These are phyloP conservation scores for Ichneumon xanthorius DNA, from an alignment of 2,888 invertebrate species.

Conservation along the genomic window DNA sequence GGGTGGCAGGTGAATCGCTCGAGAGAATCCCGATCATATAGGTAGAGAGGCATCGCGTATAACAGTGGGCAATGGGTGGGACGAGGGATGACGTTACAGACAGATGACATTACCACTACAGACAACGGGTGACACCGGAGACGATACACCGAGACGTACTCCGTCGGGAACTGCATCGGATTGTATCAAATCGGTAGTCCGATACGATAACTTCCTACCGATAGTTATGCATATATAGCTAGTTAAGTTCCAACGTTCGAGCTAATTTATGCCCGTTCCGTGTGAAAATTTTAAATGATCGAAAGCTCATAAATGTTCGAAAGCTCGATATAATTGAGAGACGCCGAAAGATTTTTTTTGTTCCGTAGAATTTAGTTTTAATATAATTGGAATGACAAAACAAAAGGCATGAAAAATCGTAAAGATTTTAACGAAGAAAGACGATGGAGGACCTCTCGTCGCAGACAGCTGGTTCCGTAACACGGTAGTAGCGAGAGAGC, in stretches of 20 bases:
- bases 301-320: too few relatives aligned
- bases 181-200: slow-evolving; percentile 45
- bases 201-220: slow-evolving; percentile 30
- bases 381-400: neutral
- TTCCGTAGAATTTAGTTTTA: neutral
- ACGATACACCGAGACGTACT: slow-evolving; percentile 59
- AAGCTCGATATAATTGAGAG: too few relatives aligned
- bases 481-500: slow-evolving; percentile 49
- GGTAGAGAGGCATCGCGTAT: slow-evolving; percentile 32
- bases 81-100: slow-evolving; percentile 77
- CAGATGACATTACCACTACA: slow-evolving; percentile 78
- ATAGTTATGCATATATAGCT: neutral
- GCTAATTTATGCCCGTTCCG: neutral
- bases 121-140: slow-evolving; percentile 68
- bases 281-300: too few relatives aligned
- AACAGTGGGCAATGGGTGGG: slow-evolving; percentile 28
- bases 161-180: slow-evolving; percentile 58
- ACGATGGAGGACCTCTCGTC: neutral
- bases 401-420: neutral
- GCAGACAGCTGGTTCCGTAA: slow-evolving; percentile 48
- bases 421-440: neutral
- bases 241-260: neutral
- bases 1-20: slow-evolving; percentile 64
- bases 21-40: slow-evolving; percentile 54
- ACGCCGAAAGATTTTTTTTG: neutral